Evolutionary conservation across 2,797 vertebrate species (phyloP).

Genomic region (Lophotriccus pileatus): DNA sequence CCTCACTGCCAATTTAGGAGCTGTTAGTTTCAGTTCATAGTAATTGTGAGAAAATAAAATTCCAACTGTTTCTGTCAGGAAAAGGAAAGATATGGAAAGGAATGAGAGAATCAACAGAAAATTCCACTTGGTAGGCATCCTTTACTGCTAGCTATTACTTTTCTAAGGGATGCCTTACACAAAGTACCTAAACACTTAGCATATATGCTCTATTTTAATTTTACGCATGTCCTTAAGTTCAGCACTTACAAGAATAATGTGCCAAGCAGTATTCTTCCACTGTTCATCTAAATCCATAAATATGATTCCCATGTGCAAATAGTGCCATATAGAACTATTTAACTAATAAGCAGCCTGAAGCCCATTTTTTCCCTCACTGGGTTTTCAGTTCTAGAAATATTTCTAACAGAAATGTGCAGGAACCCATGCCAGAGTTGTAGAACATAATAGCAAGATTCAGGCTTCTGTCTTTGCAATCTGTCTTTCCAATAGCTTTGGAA

Average conservation of each 20-base stretch:
- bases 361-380: background rate
- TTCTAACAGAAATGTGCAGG: background rate
- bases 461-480: constrained; percentile 49
- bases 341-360: background rate
- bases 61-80: constrained; percentile 45
- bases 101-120: constrained; percentile 52
- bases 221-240: background rate
- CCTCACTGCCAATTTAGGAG: constrained; percentile 53
- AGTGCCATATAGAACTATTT: background rate
- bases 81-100: background rate
- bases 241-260: background rate
- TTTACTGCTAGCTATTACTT: constrained; percentile 21
- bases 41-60: constrained; percentile 58
- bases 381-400: constrained; percentile 17
- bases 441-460: constrained; percentile 12
- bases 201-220: background rate
- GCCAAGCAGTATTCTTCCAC: background rate
- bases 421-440: background rate
- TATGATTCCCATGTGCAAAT: background rate
- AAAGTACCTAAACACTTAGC: background rate
- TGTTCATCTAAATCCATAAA: background rate
- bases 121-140: constrained; percentile 41
- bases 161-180: background rate
- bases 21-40: constrained; percentile 57
- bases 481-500: constrained; percentile 44